Base-by-base conservation (phyloP, 2,797 vertebrate species). In the Epinephelus coioides region DNA sequence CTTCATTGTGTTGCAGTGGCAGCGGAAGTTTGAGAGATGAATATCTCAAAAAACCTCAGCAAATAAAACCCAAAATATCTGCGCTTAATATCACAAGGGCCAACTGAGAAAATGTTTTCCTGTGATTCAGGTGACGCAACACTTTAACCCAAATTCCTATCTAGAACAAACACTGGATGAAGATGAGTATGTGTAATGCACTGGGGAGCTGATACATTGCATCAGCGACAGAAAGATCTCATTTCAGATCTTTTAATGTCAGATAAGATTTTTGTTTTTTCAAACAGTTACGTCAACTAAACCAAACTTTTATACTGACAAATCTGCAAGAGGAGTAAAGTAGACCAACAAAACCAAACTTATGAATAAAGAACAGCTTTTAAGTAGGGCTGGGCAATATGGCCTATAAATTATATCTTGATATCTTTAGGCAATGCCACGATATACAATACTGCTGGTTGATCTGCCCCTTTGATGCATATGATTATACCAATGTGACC, bases 31-130 rank as follows among this genome's bases (percentile, higher is more conserved):
- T 63, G 30, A 65, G 54, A 27, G 64, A 76, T 51, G 7, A 46
- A 47, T 54, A 40, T 69, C 57, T 78, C 27, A 47, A 70, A 47
- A 70, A 62, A 19, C 23, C 17, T 53, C 56, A 12, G 40, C 43
- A 65, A 64, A 60, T 34, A 55, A 72, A 72, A 69, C 3, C 2
- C 0, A 62, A 66, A 53, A 13, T n/a, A 47, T 67, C 43, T 67
- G 51, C 38, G 7, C 61, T 72, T 55, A 43, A 76, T 40, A 61
- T 67, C 79, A 61, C 47, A 59, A 66, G 44, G 18, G 30, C 65
- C 25, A 30, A 49, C 23, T 5, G 61, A 60, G 19, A 46, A 47
- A 63, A 30, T 43, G 4, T 40, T 5, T 4, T 40, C 53, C 13
- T 46, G 49, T 34, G 17, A 69, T 18, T 34, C 40, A 43, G 40